Conservation (phyloP, 2,113 vertebrate species). For the Phalacrocorax aristotelis region DNA sequence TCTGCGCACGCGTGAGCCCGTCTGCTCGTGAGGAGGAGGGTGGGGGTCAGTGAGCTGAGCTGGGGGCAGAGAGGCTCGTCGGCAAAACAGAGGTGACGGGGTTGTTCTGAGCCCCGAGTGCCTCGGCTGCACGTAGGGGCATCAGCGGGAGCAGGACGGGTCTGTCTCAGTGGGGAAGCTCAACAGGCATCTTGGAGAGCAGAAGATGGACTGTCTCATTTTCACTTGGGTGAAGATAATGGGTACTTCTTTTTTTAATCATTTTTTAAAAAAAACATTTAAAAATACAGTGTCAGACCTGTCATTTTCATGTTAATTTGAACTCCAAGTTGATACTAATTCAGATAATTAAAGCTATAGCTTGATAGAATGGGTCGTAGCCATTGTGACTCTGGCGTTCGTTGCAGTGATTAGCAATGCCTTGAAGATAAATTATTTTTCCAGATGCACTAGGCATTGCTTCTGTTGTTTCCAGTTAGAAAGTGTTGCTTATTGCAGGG, state of each 20-base stretch:
- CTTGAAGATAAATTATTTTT: slow-evolving; percentile 7
- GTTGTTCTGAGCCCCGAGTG: not conserved
- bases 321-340: not conserved
- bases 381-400: not conserved
- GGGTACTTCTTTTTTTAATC: not conserved
- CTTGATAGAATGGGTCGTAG: not conserved
- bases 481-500: not conserved
- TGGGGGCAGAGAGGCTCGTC: not conserved
- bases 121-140: fast-evolving
- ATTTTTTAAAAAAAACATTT: not conserved
- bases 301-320: not conserved
- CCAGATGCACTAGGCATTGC: not conserved
- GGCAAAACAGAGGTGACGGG: not conserved
- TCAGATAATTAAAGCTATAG: not conserved
- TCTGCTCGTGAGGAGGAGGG: not conserved
- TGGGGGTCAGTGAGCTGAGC: not conserved
- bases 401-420: not conserved
- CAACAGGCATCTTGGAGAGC: not conserved
- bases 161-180: not conserved
- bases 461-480: not conserved
- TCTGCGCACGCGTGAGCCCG: fast-evolving
- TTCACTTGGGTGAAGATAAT: not conserved
- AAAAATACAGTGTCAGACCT: not conserved
- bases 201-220: not conserved
- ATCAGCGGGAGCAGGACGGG: fast-evolving